A percentile compares a stretch with the other conserved stretches of the same genome.
Evolutionary conservation across 2,888 invertebrate genomes (phyloP).

Genomic region (Cataglyphis cursor): DNA sequence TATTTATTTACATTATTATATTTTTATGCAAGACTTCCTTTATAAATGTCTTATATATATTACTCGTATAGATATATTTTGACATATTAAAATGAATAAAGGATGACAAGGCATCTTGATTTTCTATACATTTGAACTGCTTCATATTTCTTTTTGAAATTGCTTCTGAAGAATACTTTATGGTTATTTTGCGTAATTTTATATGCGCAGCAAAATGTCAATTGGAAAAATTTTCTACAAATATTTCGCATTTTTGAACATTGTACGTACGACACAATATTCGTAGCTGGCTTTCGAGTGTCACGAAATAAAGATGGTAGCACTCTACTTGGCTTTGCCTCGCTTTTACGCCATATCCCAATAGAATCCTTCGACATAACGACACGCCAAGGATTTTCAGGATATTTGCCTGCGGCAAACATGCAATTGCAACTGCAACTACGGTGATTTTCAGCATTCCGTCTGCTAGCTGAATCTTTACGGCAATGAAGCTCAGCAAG

Average conservation of each 20-base stretch:
- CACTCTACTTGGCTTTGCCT: constrained; percentile 26
- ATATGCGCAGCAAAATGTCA: not conserved
- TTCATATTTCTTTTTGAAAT: constrained; percentile 20
- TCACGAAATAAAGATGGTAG: constrained; percentile 46
- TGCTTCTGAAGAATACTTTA: constrained; percentile 7
- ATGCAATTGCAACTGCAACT: constrained; percentile 68
- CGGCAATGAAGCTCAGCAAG: constrained; percentile 59
- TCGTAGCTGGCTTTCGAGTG: constrained; percentile 46
- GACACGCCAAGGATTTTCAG: constrained; percentile 66
- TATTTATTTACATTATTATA: not conserved
- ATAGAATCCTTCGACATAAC: constrained; percentile 64
- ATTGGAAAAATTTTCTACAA: constrained; percentile 17
- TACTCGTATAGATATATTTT: not conserved
- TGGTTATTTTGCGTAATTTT: constrained; percentile 34
- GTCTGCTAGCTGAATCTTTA: constrained; percentile 67
- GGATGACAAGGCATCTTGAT: not conserved
- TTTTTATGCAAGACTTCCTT: not conserved
- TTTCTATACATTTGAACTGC: constrained; percentile 7
- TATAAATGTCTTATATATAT: not conserved
- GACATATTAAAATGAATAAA: not conserved
- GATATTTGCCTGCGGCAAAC: constrained; percentile 78
- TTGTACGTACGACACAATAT: constrained; percentile 51
- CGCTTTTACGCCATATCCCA: constrained; percentile 51
- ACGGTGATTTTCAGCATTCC: constrained; percentile 65
- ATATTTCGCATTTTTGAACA: constrained; percentile 47